These are phyloP conservation scores for Fratercula arctica DNA, from an alignment of 2,797 vertebrate species.

Conservation along the genomic window DNA sequence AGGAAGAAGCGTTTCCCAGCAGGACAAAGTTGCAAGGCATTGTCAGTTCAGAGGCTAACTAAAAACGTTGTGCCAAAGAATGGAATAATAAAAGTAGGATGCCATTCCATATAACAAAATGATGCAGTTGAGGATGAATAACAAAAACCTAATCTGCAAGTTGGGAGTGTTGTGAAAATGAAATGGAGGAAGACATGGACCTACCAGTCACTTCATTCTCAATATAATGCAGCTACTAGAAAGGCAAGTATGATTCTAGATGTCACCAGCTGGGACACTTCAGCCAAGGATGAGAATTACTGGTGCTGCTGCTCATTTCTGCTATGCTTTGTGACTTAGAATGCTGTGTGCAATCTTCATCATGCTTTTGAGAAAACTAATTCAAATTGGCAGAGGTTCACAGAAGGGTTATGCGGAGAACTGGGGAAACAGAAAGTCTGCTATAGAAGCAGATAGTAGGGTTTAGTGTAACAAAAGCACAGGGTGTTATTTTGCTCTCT, in stretches of 20 bases:
- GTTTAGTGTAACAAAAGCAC: not conserved
- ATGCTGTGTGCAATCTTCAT: not conserved
- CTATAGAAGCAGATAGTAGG: not conserved
- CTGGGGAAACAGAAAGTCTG: not conserved
- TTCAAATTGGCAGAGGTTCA: not conserved
- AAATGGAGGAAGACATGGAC: not conserved
- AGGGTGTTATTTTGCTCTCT: not conserved
- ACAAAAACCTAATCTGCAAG: not conserved
- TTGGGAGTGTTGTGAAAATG: not conserved
- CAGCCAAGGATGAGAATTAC: not conserved
- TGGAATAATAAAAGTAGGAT: not conserved
- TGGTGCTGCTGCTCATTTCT: not conserved
- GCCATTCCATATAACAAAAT: not conserved
- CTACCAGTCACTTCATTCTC: not conserved
- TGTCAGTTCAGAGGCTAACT: not conserved
- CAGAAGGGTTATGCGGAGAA: not conserved
- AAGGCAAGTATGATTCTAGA: not conserved
- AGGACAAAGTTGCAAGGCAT: not conserved
- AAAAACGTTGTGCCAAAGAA: not conserved
- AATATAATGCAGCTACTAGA: not conserved
- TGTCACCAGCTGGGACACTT: not conserved
- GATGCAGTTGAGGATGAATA: not conserved
- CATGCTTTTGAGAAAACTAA: not conserved
- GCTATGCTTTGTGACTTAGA: not conserved
- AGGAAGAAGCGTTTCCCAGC: not conserved